phyloP scores from a whole-genome alignment of 2,888 invertebrate species.

The Chrysolina oricalcia region DNA sequence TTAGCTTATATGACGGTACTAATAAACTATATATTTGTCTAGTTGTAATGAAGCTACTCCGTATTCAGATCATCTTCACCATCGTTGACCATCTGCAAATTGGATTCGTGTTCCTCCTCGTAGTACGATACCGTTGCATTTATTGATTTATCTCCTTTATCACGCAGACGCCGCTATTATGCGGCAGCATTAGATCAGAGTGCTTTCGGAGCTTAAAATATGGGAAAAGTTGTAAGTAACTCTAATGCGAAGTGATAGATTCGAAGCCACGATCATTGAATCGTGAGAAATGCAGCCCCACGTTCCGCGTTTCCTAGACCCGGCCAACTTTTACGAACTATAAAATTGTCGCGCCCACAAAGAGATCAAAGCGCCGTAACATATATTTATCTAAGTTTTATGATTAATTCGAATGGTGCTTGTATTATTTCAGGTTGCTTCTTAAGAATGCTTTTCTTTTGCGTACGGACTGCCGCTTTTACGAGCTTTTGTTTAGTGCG shows the following conservation, averaged over 20 bases:
- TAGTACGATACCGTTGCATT: constrained; percentile 53
- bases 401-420: constrained; percentile 65
- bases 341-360: constrained; percentile 67
- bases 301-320: constrained; percentile 43
- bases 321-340: constrained; percentile 55
- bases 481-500: constrained; percentile 59
- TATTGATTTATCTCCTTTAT: constrained; percentile 63
- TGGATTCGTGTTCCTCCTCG: constrained; percentile 44
- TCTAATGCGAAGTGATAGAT: constrained; percentile 69
- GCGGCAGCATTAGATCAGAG: constrained; percentile 62
- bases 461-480: constrained; percentile 51
- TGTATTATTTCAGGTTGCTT: constrained; percentile 68
- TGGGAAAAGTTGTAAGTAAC: constrained; percentile 69
- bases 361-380: constrained; percentile 66
- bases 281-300: constrained; percentile 38
- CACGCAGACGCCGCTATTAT: constrained; percentile 59
- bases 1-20: too few relatives aligned
- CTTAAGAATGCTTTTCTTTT: constrained; percentile 61
- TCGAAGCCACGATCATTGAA: constrained; percentile 62
- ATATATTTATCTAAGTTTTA: constrained; percentile 69
- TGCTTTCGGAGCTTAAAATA: constrained; percentile 67
- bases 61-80: constrained; percentile 43
- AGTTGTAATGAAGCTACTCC: constrained; percentile 45
- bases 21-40: not conserved
- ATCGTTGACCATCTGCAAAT: constrained; percentile 52